Percentiles rank a stretch among this genome's conserved stretches.
These are phyloP conservation scores for Epizoanthus fatuus DNA, from an alignment of 92 coral and sea anemone species.

Conservation along the genomic window DNA sequence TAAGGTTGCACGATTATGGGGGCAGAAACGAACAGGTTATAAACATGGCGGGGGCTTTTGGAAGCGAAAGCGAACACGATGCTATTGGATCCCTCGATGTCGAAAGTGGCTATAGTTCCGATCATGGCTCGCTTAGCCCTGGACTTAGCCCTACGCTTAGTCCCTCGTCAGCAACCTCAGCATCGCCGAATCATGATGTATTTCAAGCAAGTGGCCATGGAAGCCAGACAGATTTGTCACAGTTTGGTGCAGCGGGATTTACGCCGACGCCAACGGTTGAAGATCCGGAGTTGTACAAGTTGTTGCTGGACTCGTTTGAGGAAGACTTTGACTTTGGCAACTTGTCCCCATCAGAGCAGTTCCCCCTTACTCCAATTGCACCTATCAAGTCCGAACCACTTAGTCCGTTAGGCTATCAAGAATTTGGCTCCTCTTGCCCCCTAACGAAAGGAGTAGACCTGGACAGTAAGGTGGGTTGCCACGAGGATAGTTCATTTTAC, in stretches of 20 bases:
- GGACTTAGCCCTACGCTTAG: constrained; percentile 47
- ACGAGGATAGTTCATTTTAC: constrained; percentile 30
- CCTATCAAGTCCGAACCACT: constrained; percentile 39
- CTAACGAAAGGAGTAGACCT: constrained; percentile 10
- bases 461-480: constrained; percentile 30
- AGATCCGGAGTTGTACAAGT: constrained; percentile 40
- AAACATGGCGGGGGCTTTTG: constrained; percentile 72
- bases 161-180: constrained; percentile 64
- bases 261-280: constrained; percentile 66
- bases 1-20: constrained; percentile 70
- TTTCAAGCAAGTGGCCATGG: constrained; percentile 17
- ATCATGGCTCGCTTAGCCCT: constrained; percentile 76
- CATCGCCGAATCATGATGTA: constrained; percentile 66
- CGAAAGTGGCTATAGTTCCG: constrained; percentile 92
- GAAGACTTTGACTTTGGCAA: constrained; percentile 76
- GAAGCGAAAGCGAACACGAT: constrained; percentile 30
- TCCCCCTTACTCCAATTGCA: background rate
- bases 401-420: background rate
- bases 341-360: constrained; percentile 46
- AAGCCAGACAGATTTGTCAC: constrained; percentile 58
- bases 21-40: constrained; percentile 71
- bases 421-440: constrained; percentile 4
- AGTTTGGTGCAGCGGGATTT: constrained; percentile 80
- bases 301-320: constrained; percentile 51
- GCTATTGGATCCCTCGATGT: constrained; percentile 63